Conservation (phyloP, 2,797 vertebrate genomes). For the Ctenochaetus hawaiiensis region DNA sequence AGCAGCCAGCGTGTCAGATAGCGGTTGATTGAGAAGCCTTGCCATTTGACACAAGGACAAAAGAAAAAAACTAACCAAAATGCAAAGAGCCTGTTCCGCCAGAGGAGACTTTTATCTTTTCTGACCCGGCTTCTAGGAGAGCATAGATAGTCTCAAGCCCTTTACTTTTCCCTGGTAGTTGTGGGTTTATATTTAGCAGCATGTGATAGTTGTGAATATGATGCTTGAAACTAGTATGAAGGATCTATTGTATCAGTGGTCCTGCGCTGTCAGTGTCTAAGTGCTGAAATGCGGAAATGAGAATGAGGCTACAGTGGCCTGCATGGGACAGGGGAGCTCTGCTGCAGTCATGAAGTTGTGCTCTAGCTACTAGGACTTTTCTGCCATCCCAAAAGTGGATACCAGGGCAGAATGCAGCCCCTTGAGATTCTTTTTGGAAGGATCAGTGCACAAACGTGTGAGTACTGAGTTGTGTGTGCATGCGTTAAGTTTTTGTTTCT, state of each 20-base stretch:
- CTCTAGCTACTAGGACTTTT: slow-evolving; percentile 61
- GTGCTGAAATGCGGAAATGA: slow-evolving; percentile 47
- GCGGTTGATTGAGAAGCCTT: slow-evolving; percentile 52
- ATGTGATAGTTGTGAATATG: slow-evolving; percentile 23
- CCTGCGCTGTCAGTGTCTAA: slow-evolving; percentile 29
- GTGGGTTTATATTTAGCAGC: slow-evolving; percentile 46
- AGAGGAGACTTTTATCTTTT: slow-evolving; percentile 54
- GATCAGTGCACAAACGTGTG: slow-evolving; percentile 1
- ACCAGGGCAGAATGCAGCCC: slow-evolving; percentile 28
- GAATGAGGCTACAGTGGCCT: slow-evolving; percentile 71
- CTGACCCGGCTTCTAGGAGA: slow-evolving; percentile 55
- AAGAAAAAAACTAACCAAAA: slow-evolving; percentile 44
- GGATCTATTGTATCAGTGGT: slow-evolving; percentile 29
- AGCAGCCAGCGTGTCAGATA: slow-evolving; percentile 77
- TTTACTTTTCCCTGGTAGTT: slow-evolving; percentile 36
- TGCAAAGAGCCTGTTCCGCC: slow-evolving; percentile 55
- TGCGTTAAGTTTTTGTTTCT: neutral
- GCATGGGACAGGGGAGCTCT: slow-evolving; percentile 76
- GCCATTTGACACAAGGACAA: slow-evolving; percentile 58
- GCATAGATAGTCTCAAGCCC: slow-evolving; percentile 35
- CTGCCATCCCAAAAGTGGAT: slow-evolving; percentile 52
- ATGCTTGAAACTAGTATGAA: slow-evolving; percentile 35
- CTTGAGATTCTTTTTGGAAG: slow-evolving; percentile 25
- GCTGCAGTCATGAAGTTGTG: slow-evolving; percentile 80
- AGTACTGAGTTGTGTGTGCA: neutral